These are phyloP conservation scores for Diplodus sargus DNA, from an alignment of 2,797 vertebrate species.

Conservation along the genomic window DNA sequence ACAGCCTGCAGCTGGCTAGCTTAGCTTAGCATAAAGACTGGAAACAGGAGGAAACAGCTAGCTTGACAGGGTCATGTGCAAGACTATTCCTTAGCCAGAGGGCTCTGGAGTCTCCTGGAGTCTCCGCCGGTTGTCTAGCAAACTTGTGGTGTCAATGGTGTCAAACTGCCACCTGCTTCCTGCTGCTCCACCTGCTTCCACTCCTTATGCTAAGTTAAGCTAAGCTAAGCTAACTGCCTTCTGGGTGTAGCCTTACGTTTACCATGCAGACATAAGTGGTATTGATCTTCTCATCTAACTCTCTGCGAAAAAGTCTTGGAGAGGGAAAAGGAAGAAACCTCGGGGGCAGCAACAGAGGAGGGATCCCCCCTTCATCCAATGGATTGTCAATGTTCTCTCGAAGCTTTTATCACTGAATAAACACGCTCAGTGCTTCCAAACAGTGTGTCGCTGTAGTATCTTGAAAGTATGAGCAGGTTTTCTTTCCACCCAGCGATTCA, in stretches of 20 bases:
- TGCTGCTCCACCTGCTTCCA: background rate
- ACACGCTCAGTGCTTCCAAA: slow-evolving; percentile 1
- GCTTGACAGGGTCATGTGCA: background rate
- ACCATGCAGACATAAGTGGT: background rate
- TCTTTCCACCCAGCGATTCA: background rate
- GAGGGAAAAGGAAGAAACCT: background rate
- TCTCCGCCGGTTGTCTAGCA: background rate
- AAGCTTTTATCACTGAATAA: background rate
- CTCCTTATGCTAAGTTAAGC: background rate
- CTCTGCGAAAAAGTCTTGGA: background rate
- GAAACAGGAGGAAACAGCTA: background rate
- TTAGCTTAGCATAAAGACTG: background rate
- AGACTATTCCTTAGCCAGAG: background rate
- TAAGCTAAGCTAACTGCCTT: background rate
- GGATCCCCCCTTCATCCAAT: background rate
- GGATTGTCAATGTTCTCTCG: background rate
- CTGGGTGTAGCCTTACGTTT: background rate
- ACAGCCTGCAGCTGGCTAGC: background rate
- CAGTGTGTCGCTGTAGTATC: background rate
- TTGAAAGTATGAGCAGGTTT: background rate
- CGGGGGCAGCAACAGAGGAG: background rate
- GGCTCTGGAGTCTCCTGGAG: background rate
- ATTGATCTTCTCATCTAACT: background rate
- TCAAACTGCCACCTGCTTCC: background rate
- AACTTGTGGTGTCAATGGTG: background rate